phyloP scores from a whole-genome alignment of 2,888 invertebrate genomes.

The Pristionchus fissidentatus region DNA sequence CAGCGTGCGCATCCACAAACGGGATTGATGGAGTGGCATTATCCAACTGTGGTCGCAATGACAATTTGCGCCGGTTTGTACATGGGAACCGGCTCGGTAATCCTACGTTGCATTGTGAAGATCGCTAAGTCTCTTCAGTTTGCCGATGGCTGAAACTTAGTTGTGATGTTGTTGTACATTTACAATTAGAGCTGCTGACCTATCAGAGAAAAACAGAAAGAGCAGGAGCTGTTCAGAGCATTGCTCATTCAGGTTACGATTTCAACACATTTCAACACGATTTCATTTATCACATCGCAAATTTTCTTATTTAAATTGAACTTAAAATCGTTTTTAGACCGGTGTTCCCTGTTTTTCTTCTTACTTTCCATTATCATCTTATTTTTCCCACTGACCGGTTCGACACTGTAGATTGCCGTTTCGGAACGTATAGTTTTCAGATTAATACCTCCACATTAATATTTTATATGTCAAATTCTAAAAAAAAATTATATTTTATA shows the following conservation, averaged over 20 bases:
- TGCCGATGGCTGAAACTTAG: no score
- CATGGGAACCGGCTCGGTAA: neutral
- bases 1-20: neutral
- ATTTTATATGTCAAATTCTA: no score
- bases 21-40: neutral
- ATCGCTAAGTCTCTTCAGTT: neutral
- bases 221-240: neutral
- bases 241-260: neutral
- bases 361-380: neutral
- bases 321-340: neutral
- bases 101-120: neutral
- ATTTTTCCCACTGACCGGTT: no score
- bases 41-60: neutral
- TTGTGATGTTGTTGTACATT: neutral
- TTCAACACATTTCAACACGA: neutral
- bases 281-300: neutral
- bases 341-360: neutral
- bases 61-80: neutral
- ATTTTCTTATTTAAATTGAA: neutral
- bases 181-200: neutral
- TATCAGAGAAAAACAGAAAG: neutral
- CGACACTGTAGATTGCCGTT: no score
- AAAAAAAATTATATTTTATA: no score
- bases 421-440: no score
- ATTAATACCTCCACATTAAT: no score